phyloP scores from a whole-genome alignment of 1,140 invertebrate species.

The Zaprionus camerounensis region DNA sequence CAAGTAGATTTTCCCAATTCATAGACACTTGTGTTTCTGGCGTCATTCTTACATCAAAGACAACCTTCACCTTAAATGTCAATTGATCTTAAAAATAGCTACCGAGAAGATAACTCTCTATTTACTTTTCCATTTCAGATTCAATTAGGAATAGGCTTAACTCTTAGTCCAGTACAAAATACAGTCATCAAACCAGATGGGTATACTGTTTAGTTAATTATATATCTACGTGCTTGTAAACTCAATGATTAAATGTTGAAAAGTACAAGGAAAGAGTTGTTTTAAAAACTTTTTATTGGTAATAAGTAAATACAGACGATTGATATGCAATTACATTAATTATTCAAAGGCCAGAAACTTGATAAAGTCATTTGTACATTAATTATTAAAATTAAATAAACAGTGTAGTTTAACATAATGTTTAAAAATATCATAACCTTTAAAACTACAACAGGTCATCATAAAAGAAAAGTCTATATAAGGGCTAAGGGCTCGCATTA shows the following conservation, averaged over 20 bases:
- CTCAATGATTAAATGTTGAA: background rate
- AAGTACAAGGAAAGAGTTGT: background rate
- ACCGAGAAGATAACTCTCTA: too few relatives aligned
- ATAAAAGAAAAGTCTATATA: conserved; percentile 9
- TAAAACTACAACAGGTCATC: too few relatives aligned
- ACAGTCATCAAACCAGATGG: background rate
- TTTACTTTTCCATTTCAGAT: too few relatives aligned
- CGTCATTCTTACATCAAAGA: background rate
- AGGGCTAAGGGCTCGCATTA: background rate
- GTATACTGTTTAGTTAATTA: background rate
- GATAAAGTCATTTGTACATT: conserved; percentile 10
- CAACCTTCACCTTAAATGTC: background rate
- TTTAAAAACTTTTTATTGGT: conserved; percentile 15
- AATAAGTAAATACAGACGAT: conserved; percentile 3
- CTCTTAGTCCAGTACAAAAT: background rate
- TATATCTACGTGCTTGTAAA: background rate
- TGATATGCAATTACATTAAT: conserved; percentile 21
- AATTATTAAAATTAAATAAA: conserved; percentile 50
- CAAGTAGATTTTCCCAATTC: too few relatives aligned
- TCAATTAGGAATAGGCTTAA: background rate
- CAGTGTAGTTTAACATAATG: background rate
- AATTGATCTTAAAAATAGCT: background rate
- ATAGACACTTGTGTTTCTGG: too few relatives aligned
- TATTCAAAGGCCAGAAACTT: background rate
- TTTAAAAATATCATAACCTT: too few relatives aligned